These are phyloP conservation scores for Malurus alboscapulatus DNA, from an alignment of 2,113 vertebrate species.

Conservation along the genomic window DNA sequence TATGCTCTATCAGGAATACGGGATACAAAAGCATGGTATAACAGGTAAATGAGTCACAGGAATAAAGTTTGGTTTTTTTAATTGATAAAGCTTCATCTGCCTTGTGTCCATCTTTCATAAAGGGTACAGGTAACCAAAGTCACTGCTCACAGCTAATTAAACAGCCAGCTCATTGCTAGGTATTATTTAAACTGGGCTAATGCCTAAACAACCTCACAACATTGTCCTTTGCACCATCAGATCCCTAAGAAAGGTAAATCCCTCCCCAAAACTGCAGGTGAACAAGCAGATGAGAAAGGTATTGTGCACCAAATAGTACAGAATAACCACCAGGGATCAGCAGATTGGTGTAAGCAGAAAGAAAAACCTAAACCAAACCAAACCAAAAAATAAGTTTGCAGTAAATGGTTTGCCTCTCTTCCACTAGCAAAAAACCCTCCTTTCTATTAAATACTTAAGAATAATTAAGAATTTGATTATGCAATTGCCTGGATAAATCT, in stretches of 20 bases:
- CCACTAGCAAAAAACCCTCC: neutral
- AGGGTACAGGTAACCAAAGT: neutral
- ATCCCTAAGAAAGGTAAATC: neutral
- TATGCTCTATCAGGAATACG: neutral
- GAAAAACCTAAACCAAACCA: accelerated
- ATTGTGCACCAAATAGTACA: neutral
- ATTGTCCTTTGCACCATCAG: neutral
- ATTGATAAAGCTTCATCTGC: neutral
- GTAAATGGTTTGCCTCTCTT: neutral
- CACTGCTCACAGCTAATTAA: neutral
- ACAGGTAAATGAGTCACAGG: neutral
- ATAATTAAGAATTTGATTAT: neutral
- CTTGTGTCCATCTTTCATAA: neutral
- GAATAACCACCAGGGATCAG: neutral
- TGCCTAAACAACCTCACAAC: neutral
- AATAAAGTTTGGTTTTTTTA: neutral
- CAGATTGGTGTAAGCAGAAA: neutral
- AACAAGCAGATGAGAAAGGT: neutral
- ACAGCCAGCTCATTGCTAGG: neutral
- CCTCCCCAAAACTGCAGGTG: neutral
- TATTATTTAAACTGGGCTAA: neutral
- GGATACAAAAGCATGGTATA: neutral
- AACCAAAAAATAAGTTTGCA: neutral
- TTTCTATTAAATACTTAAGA: neutral
- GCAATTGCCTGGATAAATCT: neutral